Evolutionary conservation across 2,888 invertebrate species (phyloP).

Genomic region (Pandemis corylana): DNA sequence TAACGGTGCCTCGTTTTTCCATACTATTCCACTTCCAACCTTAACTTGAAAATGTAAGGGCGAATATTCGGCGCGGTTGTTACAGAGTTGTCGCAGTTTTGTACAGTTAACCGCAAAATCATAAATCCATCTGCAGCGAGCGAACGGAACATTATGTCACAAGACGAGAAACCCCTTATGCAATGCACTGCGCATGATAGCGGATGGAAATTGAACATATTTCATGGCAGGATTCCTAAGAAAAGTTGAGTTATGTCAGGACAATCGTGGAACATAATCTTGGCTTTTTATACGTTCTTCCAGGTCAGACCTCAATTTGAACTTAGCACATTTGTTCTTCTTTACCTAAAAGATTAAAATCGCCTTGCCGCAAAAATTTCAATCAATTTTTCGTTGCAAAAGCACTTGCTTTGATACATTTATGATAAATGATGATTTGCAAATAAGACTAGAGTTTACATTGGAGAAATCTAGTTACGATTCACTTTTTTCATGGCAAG

Average conservation of each 20-base stretch:
- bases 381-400: too few species aligned
- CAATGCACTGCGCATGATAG: slow-evolving; percentile 22
- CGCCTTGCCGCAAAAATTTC: too few species aligned
- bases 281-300: neutral
- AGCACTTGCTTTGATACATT: too few species aligned
- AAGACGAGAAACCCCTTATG: slow-evolving; percentile 46
- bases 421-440: too few species aligned
- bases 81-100: slow-evolving; percentile 50
- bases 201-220: slow-evolving; percentile 21
- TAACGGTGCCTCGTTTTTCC: slow-evolving; percentile 49
- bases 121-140: slow-evolving; percentile 59
- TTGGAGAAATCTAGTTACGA: too few species aligned
- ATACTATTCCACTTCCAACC: slow-evolving; percentile 46
- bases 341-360: too few species aligned
- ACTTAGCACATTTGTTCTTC: too few species aligned
- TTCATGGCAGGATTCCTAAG: neutral
- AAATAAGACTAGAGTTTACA: too few species aligned
- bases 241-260: neutral
- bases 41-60: slow-evolving; percentile 41
- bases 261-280: neutral
- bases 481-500: too few species aligned
- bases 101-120: slow-evolving; percentile 68
- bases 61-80: slow-evolving; percentile 9
- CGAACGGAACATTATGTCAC: slow-evolving; percentile 62
- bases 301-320: too few species aligned